These are phyloP conservation scores for Charanyca ferruginea DNA, from an alignment of 2,888 invertebrate genomes.

Conservation along the genomic window DNA sequence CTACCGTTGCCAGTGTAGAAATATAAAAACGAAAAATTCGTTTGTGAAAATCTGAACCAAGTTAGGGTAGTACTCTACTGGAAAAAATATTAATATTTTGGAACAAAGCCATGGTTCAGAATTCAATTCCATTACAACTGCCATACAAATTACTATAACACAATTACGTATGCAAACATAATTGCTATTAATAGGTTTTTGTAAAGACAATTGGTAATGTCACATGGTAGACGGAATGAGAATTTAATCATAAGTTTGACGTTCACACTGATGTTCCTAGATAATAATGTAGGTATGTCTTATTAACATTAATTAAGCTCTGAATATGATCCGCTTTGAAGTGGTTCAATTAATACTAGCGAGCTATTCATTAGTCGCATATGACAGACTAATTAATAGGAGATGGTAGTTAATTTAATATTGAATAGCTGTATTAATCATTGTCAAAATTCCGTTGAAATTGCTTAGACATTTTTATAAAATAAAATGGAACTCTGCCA, in stretches of 20 bases:
- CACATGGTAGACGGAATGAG: neutral
- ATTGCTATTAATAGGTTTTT: conserved; percentile 1
- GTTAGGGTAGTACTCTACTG: too few species aligned
- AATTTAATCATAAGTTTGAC: conserved; percentile 12
- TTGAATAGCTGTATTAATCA: neutral
- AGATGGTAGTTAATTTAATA: conserved; percentile 10
- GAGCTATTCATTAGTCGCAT: conserved; percentile 19
- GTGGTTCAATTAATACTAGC: conserved; percentile 21
- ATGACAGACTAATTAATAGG: conserved; percentile 37
- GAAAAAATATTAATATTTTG: neutral
- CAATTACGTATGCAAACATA: neutral
- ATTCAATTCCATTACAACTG: conserved; percentile 18
- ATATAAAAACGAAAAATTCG: too few species aligned
- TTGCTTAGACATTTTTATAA: neutral
- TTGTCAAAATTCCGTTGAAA: neutral
- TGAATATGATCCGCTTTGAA: conserved; percentile 25
- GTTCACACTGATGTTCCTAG: neutral
- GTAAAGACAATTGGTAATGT: conserved; percentile 10
- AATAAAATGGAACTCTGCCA: conserved; percentile 15
- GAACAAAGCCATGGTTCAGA: neutral
- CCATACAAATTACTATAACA: neutral
- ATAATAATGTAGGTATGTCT: conserved; percentile 1
- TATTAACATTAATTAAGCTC: conserved; percentile 44
- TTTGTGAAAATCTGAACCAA: neutral
- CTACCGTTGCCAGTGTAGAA: too few species aligned